phyloP scores from a whole-genome alignment of 2,888 invertebrate genomes.

The Poecilobothrus nobilitatus region DNA sequence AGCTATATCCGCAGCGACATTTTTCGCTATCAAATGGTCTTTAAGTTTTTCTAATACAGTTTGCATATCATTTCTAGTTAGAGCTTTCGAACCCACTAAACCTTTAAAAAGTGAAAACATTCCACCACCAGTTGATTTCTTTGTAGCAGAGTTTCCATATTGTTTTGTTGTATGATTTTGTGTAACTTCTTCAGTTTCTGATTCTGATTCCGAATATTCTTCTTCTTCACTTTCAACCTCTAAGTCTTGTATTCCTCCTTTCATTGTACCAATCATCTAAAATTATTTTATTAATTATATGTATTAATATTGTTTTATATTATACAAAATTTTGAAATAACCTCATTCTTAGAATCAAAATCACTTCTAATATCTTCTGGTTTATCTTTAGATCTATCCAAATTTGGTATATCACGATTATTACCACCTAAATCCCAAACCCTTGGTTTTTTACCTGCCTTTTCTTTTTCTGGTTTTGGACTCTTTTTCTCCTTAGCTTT shows the following conservation, averaged over 20 bases:
- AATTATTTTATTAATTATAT: conserved; percentile 19
- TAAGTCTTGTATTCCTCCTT: conserved; percentile 70
- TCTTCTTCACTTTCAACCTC: conserved; percentile 70
- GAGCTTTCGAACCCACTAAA: conserved; percentile 79
- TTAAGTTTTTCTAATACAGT: conserved; percentile 87
- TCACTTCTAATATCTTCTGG: conserved; percentile 55
- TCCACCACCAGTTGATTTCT: conserved; percentile 24
- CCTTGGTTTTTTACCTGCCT: conserved; percentile 79
- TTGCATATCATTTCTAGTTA: conserved; percentile 70
- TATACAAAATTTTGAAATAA: conserved; percentile 41
- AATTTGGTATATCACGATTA: conserved; percentile 61
- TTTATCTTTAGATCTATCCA: conserved; percentile 75
- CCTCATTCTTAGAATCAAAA: conserved; percentile 57
- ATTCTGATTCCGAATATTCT: conserved; percentile 53
- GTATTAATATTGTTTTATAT: not conserved
- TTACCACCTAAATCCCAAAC: conserved; percentile 84
- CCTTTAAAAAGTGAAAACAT: conserved; percentile 82
- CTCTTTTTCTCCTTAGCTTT: conserved; percentile 46
- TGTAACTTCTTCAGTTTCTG: conserved; percentile 36
- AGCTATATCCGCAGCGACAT: conserved; percentile 95
- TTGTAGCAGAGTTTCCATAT: conserved; percentile 1
- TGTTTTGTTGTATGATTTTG: not conserved
- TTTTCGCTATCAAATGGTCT: conserved; percentile 93
- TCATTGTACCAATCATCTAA: conserved; percentile 75
- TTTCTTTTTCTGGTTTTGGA: conserved; percentile 47